A percentile compares a stretch with the other conserved stretches of the same genome.
phyloP scores from a whole-genome alignment of 1,140 invertebrate genomes.

The Musca vetustissima region DNA sequence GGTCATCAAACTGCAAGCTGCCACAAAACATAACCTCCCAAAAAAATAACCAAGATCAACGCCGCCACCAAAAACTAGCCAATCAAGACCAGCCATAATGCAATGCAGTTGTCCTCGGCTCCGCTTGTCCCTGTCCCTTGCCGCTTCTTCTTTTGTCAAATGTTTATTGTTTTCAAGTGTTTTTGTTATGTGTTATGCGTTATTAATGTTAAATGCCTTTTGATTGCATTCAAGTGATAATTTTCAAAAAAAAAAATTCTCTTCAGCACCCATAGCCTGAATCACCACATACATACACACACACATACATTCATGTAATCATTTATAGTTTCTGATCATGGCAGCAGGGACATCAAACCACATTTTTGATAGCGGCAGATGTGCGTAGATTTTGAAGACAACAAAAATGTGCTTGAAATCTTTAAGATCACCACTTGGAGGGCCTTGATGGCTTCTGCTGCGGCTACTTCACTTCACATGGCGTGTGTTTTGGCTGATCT shows the following conservation, averaged over 20 bases:
- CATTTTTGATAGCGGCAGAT: slow-evolving; percentile 9
- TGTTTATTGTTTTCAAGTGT: slow-evolving; percentile 6
- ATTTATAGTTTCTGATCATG: too few relatives aligned
- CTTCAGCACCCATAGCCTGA: background rate
- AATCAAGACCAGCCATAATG: too few relatives aligned
- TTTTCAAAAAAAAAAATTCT: background rate
- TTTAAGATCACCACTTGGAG: slow-evolving; percentile 13
- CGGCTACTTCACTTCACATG: background rate
- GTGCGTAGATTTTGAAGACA: background rate
- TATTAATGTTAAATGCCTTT: slow-evolving; percentile 13
- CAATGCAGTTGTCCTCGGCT: background rate
- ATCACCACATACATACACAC: too few relatives aligned
- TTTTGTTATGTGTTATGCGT: background rate
- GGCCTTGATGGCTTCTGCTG: too few relatives aligned
- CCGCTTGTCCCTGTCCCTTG: background rate
- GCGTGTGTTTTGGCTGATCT: slow-evolving; percentile 13
- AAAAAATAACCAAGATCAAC: background rate
- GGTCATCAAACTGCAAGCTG: slow-evolving; percentile 1
- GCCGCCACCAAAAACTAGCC: background rate
- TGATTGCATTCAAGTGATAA: slow-evolving; percentile 19
- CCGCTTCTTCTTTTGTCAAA: too few relatives aligned
- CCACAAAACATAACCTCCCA: background rate
- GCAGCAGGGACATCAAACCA: too few relatives aligned
- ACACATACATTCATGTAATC: too few relatives aligned
- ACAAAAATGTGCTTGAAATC: background rate